Percentiles rank a stretch among this genome's conserved stretches.
phyloP scores from a whole-genome alignment of 2,797 vertebrate species.

The Coluber constrictor region DNA sequence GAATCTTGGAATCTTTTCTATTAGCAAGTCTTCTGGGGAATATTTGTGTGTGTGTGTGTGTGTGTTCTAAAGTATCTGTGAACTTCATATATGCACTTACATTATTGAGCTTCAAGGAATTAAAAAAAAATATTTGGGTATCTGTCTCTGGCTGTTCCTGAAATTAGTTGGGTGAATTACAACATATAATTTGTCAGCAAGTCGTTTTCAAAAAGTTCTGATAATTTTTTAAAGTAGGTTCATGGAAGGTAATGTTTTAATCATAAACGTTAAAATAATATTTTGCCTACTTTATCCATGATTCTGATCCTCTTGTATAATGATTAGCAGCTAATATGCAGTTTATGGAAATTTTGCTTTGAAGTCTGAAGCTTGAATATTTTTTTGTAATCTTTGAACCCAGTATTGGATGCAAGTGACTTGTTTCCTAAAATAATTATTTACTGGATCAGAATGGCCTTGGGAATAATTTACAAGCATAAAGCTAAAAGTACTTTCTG shows the following conservation, averaged over 20 bases:
- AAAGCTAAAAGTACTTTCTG: conserved; percentile 23
- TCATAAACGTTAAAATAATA: neutral
- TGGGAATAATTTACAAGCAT: neutral
- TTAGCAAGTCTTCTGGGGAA: neutral
- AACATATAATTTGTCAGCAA: neutral
- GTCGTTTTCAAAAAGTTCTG: neutral
- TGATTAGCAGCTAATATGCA: conserved; percentile 7
- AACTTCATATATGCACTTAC: neutral
- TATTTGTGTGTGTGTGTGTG: neutral
- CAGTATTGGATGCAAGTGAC: conserved; percentile 46
- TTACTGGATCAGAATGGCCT: conserved; percentile 19
- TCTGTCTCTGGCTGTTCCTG: neutral
- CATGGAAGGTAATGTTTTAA: neutral
- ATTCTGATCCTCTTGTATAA: neutral
- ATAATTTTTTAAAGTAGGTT: neutral
- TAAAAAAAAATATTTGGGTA: neutral
- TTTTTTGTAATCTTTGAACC: conserved; percentile 31
- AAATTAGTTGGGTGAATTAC: neutral
- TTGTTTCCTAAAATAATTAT: conserved; percentile 22
- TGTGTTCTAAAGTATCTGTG: neutral
- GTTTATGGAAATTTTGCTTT: conserved; percentile 10
- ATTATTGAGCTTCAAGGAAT: neutral
- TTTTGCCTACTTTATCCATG: neutral
- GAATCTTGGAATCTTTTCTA: neutral
- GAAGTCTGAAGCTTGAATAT: conserved; percentile 28